phyloP scores from a whole-genome alignment of 2,113 vertebrate species.

The Vulpes vulpes region DNA sequence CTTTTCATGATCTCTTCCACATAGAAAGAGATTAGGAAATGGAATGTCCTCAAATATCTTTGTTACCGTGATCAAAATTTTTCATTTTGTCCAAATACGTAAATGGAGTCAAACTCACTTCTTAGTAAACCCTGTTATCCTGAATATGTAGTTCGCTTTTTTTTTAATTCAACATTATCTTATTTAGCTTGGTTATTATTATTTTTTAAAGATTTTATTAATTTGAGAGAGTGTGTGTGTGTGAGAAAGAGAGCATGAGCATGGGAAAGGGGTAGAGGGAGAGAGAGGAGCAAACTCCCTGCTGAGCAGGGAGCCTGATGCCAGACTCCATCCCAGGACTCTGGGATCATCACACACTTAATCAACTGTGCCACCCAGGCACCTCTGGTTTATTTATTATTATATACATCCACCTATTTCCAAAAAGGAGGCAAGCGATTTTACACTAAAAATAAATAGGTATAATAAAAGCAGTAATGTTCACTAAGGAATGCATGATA shows the following conservation, averaged over 20 bases:
- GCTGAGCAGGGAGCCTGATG: too few species aligned
- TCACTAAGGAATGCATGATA: background rate
- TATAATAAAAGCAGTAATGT: background rate
- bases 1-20: constrained; percentile 39
- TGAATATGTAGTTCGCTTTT: background rate
- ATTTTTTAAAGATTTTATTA: background rate
- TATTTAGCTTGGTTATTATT: background rate
- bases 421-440: background rate
- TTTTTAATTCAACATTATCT: background rate
- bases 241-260: too few species aligned
- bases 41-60: constrained; percentile 57
- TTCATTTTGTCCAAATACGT: constrained; percentile 36
- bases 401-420: background rate
- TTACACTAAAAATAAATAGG: background rate
- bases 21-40: constrained; percentile 65
- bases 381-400: background rate
- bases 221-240: too few species aligned
- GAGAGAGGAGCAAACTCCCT: too few species aligned
- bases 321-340: too few species aligned
- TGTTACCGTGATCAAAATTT: background rate
- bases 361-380: too few species aligned
- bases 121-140: background rate
- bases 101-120: background rate
- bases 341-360: too few species aligned
- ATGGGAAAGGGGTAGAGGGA: too few species aligned